Conservation (phyloP, 2,797 vertebrate genomes). For the Sus cebifrons region DNA sequence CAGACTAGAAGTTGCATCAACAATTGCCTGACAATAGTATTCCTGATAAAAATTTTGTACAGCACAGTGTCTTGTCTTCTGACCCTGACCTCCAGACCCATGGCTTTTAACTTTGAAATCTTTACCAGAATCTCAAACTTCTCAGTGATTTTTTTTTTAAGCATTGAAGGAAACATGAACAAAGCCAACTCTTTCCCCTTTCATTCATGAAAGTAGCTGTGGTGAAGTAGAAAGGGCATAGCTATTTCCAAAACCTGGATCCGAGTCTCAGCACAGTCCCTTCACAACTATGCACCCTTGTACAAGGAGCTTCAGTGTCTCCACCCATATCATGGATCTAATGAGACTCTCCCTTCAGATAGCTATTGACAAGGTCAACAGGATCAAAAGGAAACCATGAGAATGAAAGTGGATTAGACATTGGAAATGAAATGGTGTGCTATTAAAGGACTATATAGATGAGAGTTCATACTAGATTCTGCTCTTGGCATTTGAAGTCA, state of each 20-base stretch:
- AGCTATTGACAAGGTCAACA: background rate
- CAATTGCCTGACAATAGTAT: slow-evolving; percentile 32
- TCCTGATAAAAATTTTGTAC: slow-evolving; percentile 54
- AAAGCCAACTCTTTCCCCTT: slow-evolving; percentile 5
- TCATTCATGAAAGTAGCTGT: background rate
- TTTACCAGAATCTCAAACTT: background rate
- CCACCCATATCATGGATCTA: background rate
- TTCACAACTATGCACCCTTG: background rate
- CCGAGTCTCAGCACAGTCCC: background rate
- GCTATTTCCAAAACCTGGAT: background rate
- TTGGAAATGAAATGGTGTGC: background rate
- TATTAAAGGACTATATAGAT: background rate
- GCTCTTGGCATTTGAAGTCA: background rate
- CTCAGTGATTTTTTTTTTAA: background rate
- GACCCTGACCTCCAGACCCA: background rate
- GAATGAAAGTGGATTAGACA: background rate
- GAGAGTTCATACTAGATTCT: background rate
- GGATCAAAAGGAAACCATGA: background rate
- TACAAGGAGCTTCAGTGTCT: background rate
- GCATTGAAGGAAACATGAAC: slow-evolving; percentile 42
- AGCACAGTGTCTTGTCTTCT: slow-evolving; percentile 22
- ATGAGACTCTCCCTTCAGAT: background rate
- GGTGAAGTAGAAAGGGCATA: background rate
- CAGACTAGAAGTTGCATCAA: slow-evolving; percentile 17
- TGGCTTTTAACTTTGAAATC: slow-evolving; percentile 29